Conservation (phyloP, 2,888 invertebrate genomes). For the Exocentrus adspersus region DNA sequence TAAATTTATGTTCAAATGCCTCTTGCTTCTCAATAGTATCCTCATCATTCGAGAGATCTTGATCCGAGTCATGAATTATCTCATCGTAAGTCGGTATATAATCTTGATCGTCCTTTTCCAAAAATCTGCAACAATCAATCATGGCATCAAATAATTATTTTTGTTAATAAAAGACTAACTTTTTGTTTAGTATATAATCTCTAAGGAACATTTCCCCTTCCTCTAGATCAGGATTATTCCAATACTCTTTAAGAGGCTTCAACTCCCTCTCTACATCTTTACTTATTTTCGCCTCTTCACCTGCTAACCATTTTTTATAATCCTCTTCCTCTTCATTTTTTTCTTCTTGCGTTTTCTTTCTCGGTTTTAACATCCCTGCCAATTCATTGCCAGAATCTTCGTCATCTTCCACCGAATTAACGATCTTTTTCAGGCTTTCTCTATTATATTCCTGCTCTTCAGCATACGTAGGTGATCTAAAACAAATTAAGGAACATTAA, state of each 20-base stretch:
- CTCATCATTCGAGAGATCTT: constrained; percentile 81
- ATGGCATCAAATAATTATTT: too few species aligned
- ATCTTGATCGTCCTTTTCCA: constrained; percentile 63
- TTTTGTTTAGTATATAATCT: constrained; percentile 91
- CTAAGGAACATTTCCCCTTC: constrained; percentile 88
- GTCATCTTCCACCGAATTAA: constrained; percentile 65
- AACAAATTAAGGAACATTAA: constrained; percentile 24
- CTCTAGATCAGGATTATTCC: constrained; percentile 84
- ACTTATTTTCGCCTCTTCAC: constrained; percentile 72
- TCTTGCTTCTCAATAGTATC: constrained; percentile 82
- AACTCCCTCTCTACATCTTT: constrained; percentile 71
- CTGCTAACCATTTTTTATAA: constrained; percentile 84
- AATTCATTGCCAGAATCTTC: constrained; percentile 64
- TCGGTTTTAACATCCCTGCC: constrained; percentile 68
- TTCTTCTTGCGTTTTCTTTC: constrained; percentile 67
- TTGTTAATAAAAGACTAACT: constrained; percentile 59
- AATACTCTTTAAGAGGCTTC: constrained; percentile 82
- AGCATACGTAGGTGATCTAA: constrained; percentile 68
- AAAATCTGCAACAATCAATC: constrained; percentile 62
- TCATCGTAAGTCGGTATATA: constrained; percentile 74
- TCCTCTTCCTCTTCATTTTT: constrained; percentile 67
- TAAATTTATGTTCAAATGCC: constrained; percentile 93
- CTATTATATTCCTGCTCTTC: constrained; percentile 76
- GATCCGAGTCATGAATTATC: constrained; percentile 70
- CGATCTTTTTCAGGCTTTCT: constrained; percentile 69